Conservation (phyloP, 2,888 invertebrate genomes). For the Campoletis raptor region DNA sequence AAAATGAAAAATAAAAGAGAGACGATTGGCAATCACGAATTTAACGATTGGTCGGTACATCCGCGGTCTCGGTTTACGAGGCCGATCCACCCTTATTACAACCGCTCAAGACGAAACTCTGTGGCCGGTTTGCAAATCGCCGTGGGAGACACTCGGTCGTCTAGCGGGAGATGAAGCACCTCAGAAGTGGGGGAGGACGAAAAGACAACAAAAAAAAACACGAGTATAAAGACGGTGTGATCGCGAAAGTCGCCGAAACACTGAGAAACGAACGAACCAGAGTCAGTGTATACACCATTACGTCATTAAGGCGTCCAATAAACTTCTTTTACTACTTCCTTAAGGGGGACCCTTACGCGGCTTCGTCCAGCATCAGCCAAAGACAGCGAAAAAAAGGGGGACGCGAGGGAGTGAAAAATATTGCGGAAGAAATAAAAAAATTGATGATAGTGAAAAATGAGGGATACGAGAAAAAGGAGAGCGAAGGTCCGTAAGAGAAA, state of each 20-base stretch:
- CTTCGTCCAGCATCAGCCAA: conserved; percentile 13
- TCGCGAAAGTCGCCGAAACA: conserved; percentile 53
- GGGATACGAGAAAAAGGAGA: conserved; percentile 4
- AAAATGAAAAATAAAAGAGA: conserved; percentile 27
- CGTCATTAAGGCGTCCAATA: conserved; percentile 79
- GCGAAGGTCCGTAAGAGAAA: neutral
- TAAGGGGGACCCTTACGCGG: conserved; percentile 67
- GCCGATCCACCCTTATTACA: conserved; percentile 76
- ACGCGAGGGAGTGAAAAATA: conserved; percentile 20
- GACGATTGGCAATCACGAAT: conserved; percentile 70
- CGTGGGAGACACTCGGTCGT: conserved; percentile 73
- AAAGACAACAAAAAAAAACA: conserved; percentile 4
- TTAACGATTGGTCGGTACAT: conserved; percentile 74
- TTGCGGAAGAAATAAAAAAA: conserved; percentile 11
- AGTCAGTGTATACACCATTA: conserved; percentile 73
- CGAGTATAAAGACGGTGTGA: conserved; percentile 33
- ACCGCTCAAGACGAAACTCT: conserved; percentile 61
- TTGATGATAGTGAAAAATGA: neutral
- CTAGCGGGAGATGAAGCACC: conserved; percentile 25
- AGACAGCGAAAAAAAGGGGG: neutral
- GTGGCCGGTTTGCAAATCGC: conserved; percentile 73
- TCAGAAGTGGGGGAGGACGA: conserved; percentile 23
- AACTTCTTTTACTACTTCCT: conserved; percentile 80
- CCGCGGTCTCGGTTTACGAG: conserved; percentile 71
- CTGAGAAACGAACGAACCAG: conserved; percentile 22